Evolutionary conservation across 2,113 vertebrate genomes (phyloP), one percentile per base, ranked within the genome.

Genomic region (Leucosticte australis): DNA sequence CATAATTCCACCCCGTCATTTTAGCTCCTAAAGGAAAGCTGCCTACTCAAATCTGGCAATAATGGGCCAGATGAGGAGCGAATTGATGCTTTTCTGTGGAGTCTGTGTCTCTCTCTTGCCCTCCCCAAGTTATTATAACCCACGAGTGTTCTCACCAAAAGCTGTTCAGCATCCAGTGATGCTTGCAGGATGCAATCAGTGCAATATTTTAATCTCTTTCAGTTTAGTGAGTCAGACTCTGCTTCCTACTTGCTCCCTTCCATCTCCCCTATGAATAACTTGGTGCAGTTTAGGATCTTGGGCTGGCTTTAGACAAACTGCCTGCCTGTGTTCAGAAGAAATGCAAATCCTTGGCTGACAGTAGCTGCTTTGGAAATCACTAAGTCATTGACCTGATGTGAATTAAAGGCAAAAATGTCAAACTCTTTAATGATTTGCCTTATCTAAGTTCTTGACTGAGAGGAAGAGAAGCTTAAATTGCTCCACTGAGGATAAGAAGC

Each of bases 1-100:
- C 73, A 70, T 74, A 73, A 91, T 92, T 93, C 92, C 80, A 92
- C 75, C 64, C 64, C 78, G 0, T 76, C 33, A 33, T 83, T 97
- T 95, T 84, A 44, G 79, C 52, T 95, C 74, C 78, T 90, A 55
- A 96, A 94, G 83, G 88, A 96, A 78, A 93, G 75, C 93, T 97
- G 78, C 85, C 85, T 95, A 73, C 89, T 97, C 86, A 63, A 92
- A 71, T 86, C 68, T 85, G 69, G 84, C 85, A 94, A 78, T 96
- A 93, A 96, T 94, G 64, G 82, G 77, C 63, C 80, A 93, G 89
- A 95, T 95, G 88, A 97, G 90, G 79, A 86, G 87, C 1, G 13
- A 96, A 88, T 94, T 82, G 80, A 49, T 77, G 80, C 82, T 90
- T 96, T 95, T 74, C 74, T 88, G 37, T 62, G n/a, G 26, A 77